A percentile compares a stretch with the other conserved stretches of the same genome.
Evolutionary conservation across 35 echinoderm and acorn worm genomes (phyloP).

Genomic region (Eucidaris tribuloides): DNA sequence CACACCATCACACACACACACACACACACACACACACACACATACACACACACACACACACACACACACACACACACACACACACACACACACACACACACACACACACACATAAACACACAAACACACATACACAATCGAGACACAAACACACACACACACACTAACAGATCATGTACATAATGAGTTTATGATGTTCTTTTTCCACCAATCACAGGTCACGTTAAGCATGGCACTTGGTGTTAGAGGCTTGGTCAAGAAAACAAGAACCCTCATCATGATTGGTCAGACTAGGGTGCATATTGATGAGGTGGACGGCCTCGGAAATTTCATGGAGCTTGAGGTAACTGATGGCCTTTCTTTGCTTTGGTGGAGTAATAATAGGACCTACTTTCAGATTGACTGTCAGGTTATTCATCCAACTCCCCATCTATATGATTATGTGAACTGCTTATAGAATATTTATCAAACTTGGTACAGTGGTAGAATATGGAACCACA

Average conservation of each 20-base stretch:
- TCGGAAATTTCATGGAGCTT: conserved; percentile 71
- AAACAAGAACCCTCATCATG: conserved; percentile 49
- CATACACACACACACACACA: no score
- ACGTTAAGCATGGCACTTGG: conserved; percentile 40
- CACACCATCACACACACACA: no score
- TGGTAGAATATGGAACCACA: no score
- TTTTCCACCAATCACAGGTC: conserved; percentile 7
- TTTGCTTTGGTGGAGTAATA: no score
- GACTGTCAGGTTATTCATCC: no score
- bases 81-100: neutral
- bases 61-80: neutral
- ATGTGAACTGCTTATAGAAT: no score
- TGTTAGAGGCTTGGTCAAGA: conserved; percentile 50
- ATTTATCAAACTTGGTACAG: no score
- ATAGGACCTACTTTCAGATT: no score
- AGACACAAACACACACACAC: no score
- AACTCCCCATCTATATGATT: no score
- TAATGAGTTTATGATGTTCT: neutral
- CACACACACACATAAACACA: neutral
- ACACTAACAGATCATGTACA: neutral
- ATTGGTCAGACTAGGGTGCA: conserved; percentile 72
- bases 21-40: neutral
- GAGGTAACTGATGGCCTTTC: no score
- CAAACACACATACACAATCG: neutral
- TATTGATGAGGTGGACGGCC: conserved; percentile 61